Conservation (phyloP, 2,113 vertebrate species). For the Jacana jacana region DNA sequence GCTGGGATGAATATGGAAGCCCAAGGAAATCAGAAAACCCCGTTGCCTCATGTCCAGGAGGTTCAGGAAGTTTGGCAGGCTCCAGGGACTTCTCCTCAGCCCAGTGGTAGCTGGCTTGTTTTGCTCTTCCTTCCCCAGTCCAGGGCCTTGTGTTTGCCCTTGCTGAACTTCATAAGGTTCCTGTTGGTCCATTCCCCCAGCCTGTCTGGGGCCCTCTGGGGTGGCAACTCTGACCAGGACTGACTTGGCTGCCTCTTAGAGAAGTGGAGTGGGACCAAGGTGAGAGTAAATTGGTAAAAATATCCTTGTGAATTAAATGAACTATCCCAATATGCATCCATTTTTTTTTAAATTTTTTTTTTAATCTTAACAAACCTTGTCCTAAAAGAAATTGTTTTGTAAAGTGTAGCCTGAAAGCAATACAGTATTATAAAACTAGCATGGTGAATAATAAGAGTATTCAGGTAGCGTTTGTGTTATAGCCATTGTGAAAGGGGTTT, state of each 20-base stretch:
- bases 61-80: not conserved
- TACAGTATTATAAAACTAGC: not conserved
- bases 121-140: not conserved
- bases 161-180: not conserved
- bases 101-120: not conserved
- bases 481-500: not conserved
- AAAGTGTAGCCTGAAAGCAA: not conserved
- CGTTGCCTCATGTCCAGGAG: not conserved
- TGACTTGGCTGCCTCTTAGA: not conserved
- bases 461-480: not conserved
- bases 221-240: not conserved
- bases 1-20: not conserved
- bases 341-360: too few species aligned
- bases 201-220: not conserved
- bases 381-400: not conserved
- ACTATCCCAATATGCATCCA: not conserved
- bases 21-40: not conserved
- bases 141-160: not conserved
- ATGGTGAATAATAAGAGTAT: not conserved
- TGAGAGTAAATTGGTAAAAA: not conserved
- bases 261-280: not conserved
- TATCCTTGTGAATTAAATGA: not conserved
- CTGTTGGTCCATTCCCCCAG: accelerated
- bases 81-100: not conserved
- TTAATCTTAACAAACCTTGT: not conserved